Evolutionary conservation across 2,888 invertebrate genomes (phyloP), one percentile per base, ranked within the genome.

Genomic region (Clostera curtula): DNA sequence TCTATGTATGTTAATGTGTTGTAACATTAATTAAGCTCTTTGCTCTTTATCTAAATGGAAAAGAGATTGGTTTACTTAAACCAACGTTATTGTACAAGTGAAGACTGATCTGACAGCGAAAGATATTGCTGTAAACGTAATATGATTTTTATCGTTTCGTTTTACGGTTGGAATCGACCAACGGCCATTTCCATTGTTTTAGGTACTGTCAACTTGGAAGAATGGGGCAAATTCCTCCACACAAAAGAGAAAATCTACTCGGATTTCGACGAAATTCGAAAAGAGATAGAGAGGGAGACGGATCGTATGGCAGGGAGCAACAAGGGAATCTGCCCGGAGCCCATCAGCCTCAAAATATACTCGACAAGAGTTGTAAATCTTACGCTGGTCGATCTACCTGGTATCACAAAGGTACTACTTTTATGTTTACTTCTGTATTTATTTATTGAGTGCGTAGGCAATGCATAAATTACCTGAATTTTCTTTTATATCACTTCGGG

Each of bases 221-320:
- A 98, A 83, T 99, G 97, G 97, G 98, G 93, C 13, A 91, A 93
- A 57, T 99, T 99, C 69, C 86, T 98, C 17, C 99, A 99, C 70
- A 90, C 91, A 22, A 96, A 95, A 72, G 92, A 91, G 56, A 92
- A 89, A 76, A 86, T 96, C 27, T 99, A 89, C 70, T 91, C 92
- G 42, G 90, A 97, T 79, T 99, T 99, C 72, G 89, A 93, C 49
- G 92, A 95, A 34, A 94, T 99, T 43, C 88, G 97, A 4, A 71
- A 77, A 43, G 99, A 99, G 85, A 97, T 99, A 58, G 97, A 97
- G 58, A 84, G 86, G 27, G 98, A 99, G 82, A 99, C 99, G 0
- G 95, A 96, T 36, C 88, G 96, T 40, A 90, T 95, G 85, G 96
- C 98, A 4, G 99, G 99, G 16, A 89, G 66, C 46, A 99, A 99